phyloP scores from a whole-genome alignment of 2,797 vertebrate species.

The Babyrousa celebensis region DNA sequence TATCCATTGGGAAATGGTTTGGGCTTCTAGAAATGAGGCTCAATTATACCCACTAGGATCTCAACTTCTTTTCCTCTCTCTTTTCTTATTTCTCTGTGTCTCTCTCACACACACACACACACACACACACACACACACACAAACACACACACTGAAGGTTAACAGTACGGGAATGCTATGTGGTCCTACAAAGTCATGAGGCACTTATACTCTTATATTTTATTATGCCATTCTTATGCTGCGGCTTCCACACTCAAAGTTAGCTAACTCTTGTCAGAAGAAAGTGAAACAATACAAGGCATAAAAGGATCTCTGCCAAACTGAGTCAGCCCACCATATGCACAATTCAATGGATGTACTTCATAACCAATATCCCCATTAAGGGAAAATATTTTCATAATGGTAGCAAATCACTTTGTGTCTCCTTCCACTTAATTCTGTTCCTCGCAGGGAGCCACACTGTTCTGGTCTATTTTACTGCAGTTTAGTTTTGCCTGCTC shows the following conservation, averaged over 20 bases:
- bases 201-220: not conserved
- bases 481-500: not conserved
- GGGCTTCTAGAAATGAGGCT: constrained; percentile 10
- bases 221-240: constrained; percentile 32
- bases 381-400: constrained; percentile 55
- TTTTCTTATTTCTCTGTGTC: not conserved
- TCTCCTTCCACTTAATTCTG: not conserved
- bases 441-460: not conserved
- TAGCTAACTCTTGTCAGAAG: not conserved
- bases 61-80: not conserved
- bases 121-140: not conserved
- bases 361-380: not conserved
- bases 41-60: not conserved
- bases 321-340: not conserved
- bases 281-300: not conserved
- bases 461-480: not conserved
- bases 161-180: not conserved
- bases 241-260: not conserved
- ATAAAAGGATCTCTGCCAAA: not conserved
- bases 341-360: not conserved
- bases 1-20: constrained; percentile 24
- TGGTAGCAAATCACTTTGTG: not conserved
- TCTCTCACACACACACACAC: not conserved
- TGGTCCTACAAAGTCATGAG: not conserved
- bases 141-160: not conserved